Base-by-base conservation (phyloP, 2,888 invertebrate species). In the Tiphia femorata region DNA sequence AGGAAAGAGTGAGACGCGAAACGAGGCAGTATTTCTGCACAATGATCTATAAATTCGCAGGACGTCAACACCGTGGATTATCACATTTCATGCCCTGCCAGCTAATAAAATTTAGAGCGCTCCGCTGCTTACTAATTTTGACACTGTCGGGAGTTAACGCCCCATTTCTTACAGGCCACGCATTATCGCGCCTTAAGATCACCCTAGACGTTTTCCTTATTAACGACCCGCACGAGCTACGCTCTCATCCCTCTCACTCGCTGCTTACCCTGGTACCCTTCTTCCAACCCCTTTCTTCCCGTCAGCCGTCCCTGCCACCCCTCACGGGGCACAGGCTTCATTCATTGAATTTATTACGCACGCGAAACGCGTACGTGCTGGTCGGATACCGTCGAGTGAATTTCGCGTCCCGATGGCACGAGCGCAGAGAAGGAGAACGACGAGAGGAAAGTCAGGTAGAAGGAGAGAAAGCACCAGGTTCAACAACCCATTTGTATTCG, bases 11-110 rank as follows among this genome's bases (percentile, higher is more conserved):
- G 27, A 38, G 38, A 5, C 41, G 8, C 42, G 38, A 29, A 40
- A 33, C 42, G 44, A 47, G 38, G 20, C 46, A 42, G 51, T 51
- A 63, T 58, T 67, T 67, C 58, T 46, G 55, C 17, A 27, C 41
- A 42, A 48, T 66, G 58, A 66, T 66, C 58, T 66, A 67, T 51
- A 56, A 65, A 65, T 62, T 62, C 43, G 52, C 37, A 35, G 49
- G 49, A 55, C 42, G 49, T 42, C 62, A 58, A 49, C 54, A 44
- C 29, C 27, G 27, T n/a, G 37, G 29, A 35, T 46, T 51, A 38
- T 49, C 59, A 29, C 44, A 25, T 20, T 48, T 42, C 51, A 20
- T 27, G 50, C 30, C 35, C 29, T 20, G 12, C 49, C 5, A 2
- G n/a, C 30, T 50, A 33, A 6, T 38, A 21, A 38, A 51, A 67